phyloP scores from a whole-genome alignment of 1,140 invertebrate genomes.

The Ceratoteleas bidentatus region DNA sequence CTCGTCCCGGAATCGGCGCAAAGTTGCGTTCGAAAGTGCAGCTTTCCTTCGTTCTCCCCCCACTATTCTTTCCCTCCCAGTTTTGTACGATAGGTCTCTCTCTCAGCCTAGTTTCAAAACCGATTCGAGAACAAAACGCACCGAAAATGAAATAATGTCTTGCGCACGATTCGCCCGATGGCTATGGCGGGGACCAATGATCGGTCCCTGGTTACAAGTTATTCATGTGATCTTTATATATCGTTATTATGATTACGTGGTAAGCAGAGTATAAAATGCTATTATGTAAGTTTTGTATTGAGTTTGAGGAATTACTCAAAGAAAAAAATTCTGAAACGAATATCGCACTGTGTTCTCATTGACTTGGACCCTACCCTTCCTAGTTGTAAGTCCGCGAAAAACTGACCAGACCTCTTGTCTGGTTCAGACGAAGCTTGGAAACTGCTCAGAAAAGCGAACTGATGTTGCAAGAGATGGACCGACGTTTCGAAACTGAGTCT shows the following conservation, averaged over 20 bases:
- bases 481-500: no score
- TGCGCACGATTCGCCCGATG: conserved; percentile 71
- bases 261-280: conserved; percentile 73
- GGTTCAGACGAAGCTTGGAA: no score
- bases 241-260: conserved; percentile 73
- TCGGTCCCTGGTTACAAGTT: conserved; percentile 66
- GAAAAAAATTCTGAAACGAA: conserved; percentile 60
- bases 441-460: no score
- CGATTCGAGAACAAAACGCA: conserved; percentile 52
- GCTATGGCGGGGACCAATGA: conserved; percentile 66
- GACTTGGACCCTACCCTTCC: neutral
- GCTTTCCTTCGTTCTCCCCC: neutral
- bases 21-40: neutral
- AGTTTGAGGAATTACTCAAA: conserved; percentile 70
- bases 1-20: conserved; percentile 45
- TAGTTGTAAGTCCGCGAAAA: conserved; percentile 6
- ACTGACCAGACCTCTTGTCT: neutral
- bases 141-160: conserved; percentile 60
- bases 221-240: conserved; percentile 74
- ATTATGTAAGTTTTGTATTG: conserved; percentile 76
- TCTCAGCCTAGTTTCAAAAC: neutral
- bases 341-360: conserved; percentile 25
- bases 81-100: conserved; percentile 5
- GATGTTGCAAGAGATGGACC: no score
- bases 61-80: neutral